Evolutionary conservation across 1,140 invertebrate species (phyloP).

Genomic region (Heliconius nattereri): DNA sequence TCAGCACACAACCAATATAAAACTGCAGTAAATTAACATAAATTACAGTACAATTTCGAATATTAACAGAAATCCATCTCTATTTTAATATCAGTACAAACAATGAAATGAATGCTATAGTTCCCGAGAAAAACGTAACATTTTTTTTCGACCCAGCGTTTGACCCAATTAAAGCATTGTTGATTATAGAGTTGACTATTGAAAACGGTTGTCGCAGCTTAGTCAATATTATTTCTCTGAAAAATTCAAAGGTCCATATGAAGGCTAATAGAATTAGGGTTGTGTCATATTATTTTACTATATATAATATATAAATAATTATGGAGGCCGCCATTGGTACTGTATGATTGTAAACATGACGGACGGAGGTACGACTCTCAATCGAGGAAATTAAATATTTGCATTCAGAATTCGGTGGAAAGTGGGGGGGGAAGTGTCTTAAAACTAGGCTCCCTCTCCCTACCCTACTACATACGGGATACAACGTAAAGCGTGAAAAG

Average conservation of each 20-base stretch:
- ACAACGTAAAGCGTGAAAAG: too few relatives aligned
- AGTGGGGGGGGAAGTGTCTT: too few relatives aligned
- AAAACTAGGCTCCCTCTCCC: too few relatives aligned
- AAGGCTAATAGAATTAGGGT: conserved; percentile 24
- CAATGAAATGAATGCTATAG: conserved; percentile 1
- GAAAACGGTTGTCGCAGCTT: conserved; percentile 31
- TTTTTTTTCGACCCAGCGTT: not conserved
- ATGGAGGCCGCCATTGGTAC: not conserved
- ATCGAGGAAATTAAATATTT: too few relatives aligned
- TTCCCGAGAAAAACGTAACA: not conserved
- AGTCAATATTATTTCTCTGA: conserved; percentile 28
- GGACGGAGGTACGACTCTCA: not conserved
- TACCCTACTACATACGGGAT: too few relatives aligned
- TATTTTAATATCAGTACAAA: conserved; percentile 1
- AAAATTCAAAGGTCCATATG: conserved; percentile 34
- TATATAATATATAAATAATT: not conserved
- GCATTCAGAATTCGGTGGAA: too few relatives aligned
- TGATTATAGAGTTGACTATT: conserved; percentile 23
- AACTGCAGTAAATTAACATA: conserved; percentile 5
- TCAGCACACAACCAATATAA: not conserved
- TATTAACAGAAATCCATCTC: conserved; percentile 1
- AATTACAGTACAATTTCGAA: not conserved
- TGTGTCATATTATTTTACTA: not conserved
- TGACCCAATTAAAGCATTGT: conserved; percentile 18
- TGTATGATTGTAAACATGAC: not conserved